Evolutionary conservation across 2,797 vertebrate species (phyloP), one percentile per base, ranked within the genome.

Genomic region (Phaenicophaeus curvirostris): DNA sequence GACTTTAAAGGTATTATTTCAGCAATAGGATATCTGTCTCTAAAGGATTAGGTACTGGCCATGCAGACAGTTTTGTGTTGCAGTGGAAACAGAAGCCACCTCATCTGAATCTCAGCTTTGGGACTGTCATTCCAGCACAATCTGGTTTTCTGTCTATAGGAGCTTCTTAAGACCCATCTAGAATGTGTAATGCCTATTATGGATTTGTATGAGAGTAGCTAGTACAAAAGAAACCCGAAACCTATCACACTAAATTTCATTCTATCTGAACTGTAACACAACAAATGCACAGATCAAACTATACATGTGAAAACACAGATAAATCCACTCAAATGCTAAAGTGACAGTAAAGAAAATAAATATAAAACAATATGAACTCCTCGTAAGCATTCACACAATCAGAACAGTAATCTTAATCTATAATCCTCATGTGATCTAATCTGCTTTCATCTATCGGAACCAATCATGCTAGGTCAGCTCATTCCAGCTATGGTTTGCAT

Each of bases 401-500:
- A 93, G 87, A 33, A 84, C 63, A 69, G 77, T 73, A 85, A 85
- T 90, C 80, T 93, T 93, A 94, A 86, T 92, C 87, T 86, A 13
- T 92, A 92, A 94, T 92, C 93, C 94, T 84, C 13, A 54, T 86
- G 87, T 91, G 91, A 96, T 76, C 91, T 94, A 96, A 96, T 84
- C 80, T 92, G 85, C 85, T 93, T 97, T 92, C 12, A 66, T 67
- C 51, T 76, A 73, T 57, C 0, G 0, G 63, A 42, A 89, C 79
- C 74, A 90, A 81, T 94, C 63, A 46, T 28, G 51, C 79, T 74
- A 81, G 44, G 69, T 88, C 85, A 90, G 67, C 68, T 93, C 59
- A 72, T 81, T 75, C 35, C 42, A 66, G 51, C 21, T 65, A 41
- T 28, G 20, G 21, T 81, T 85, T 69, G 27, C 7, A 30, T 66